Evolutionary conservation across 2,888 invertebrate species (phyloP).

Genomic region (Mesodorylaimus sp.): DNA sequence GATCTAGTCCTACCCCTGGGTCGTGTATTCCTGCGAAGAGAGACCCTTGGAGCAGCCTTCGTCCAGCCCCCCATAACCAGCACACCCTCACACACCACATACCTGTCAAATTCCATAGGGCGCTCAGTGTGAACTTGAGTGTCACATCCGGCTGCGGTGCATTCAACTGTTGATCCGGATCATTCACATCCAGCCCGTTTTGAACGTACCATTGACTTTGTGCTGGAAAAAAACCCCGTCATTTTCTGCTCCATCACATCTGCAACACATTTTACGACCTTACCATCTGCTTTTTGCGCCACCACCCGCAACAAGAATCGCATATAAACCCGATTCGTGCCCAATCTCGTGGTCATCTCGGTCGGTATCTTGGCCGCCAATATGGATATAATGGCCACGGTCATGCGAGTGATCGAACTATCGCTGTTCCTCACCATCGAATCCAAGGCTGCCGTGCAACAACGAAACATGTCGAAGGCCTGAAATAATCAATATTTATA

Average conservation of each 20-base stretch:
- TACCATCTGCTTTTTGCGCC: too few relatives aligned
- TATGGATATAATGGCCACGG: constrained; percentile 58
- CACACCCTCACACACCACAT: too few relatives aligned
- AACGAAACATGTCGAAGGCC: constrained; percentile 46
- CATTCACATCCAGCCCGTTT: constrained; percentile 14
- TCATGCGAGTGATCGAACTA: constrained; percentile 53
- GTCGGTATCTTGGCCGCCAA: constrained; percentile 48
- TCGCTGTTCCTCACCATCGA: constrained; percentile 37
- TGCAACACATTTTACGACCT: too few relatives aligned
- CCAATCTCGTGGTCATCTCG: constrained; percentile 47
- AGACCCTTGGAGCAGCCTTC: too few relatives aligned
- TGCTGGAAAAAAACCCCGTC: background rate
- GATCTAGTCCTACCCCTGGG: too few relatives aligned
- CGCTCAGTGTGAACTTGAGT: constrained; percentile 54
- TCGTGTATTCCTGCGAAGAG: too few relatives aligned
- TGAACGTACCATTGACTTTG: constrained; percentile 13
- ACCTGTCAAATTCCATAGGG: constrained; percentile 57
- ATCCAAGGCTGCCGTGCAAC: constrained; percentile 51
- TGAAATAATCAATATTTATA: constrained; percentile 11
- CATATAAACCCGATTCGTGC: constrained; percentile 49
- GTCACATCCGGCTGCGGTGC: constrained; percentile 43
- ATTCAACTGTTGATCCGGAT: constrained; percentile 3
- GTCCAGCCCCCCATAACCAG: too few relatives aligned
- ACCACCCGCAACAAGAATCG: constrained; percentile 39
- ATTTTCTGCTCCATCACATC: too few relatives aligned